These are phyloP conservation scores for Mormyrus proboscirostris DNA, from an alignment of 2,797 vertebrate species.

Conservation along the genomic window DNA sequence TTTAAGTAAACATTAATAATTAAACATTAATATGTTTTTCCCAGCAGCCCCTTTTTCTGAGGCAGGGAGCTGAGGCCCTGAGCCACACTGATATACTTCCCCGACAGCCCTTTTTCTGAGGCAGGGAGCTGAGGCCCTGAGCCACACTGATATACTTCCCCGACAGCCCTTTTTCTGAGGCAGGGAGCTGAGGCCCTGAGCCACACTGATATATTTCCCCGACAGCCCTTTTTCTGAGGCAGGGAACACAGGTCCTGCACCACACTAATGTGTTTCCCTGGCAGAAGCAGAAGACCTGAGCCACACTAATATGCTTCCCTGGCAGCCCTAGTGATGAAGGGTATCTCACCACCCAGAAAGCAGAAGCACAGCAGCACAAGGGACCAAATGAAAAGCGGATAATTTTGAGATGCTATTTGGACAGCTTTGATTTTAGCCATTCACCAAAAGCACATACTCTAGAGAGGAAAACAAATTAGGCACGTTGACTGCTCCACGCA, in stretches of 20 bases:
- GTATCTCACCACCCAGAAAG: not conserved
- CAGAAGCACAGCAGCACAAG: not conserved
- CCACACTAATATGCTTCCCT: not conserved
- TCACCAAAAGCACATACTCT: not conserved
- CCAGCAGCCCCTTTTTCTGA: not conserved
- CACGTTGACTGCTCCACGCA: not conserved
- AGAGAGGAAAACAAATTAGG: conserved; percentile 9
- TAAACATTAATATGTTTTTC: too few species aligned
- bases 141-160: not conserved
- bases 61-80: not conserved
- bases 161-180: not conserved
- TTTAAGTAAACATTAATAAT: not conserved
- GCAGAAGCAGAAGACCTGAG: too few species aligned
- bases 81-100: not conserved
- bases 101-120: not conserved
- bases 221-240: not conserved
- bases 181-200: not conserved
- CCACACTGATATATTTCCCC: not conserved
- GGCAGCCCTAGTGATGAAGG: not conserved
- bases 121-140: not conserved
- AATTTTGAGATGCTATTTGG: not conserved
- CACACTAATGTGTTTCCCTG: not conserved
- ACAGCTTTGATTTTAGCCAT: not conserved
- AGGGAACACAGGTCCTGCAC: not conserved
- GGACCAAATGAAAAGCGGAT: not conserved